Base-by-base conservation (phyloP, 2,888 invertebrate species). In the Clivina fossor region DNA sequence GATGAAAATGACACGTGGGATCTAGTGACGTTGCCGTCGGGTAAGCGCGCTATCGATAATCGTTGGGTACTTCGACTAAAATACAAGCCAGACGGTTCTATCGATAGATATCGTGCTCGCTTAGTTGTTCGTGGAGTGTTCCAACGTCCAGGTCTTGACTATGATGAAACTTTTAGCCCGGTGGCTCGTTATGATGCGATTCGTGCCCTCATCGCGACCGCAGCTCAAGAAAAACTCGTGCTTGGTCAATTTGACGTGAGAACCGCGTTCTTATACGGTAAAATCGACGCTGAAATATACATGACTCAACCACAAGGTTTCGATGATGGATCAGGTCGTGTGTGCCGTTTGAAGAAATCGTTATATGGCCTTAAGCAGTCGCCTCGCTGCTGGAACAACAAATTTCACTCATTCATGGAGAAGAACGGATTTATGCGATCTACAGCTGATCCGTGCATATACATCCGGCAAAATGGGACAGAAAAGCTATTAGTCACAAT, bases 61-160 rank as follows among this genome's bases (percentile, higher is more conserved):
- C 56, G 56, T 48, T 56, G 56, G 43, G 43, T 56, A 15, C 47
- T 48, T 13, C 56, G 56, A 16, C 28, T 56, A 0, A 63, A 64
- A 19, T 33, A 47, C 11, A 57, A 60, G 15, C 30, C 51, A 4
- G 53, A 63, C 22, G 59, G 53, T 3, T 49, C 30, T 4, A 41
- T 60, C 2, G 46, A 58, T 3, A 26, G 58, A 8, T 63, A 58
- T 60, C 66, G 63, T 46, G 66, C 61, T 11, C 44, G 66, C 11
- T 58, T 66, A 1, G 64, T 65, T 28, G 62, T 58, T 0, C 48
- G 60, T 24, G 62, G 65, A 5, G 61, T 51, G n/a, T 41, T 28
- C 2, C 63, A 65, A 47, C 50, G 37, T 4, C 19, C 41, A 26
- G 63, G 63, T 4, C 47, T 64, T 5, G 63, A 48, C 19, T 56